Conservation (phyloP, 2,888 invertebrate species). For the Cloeon dipterum region DNA sequence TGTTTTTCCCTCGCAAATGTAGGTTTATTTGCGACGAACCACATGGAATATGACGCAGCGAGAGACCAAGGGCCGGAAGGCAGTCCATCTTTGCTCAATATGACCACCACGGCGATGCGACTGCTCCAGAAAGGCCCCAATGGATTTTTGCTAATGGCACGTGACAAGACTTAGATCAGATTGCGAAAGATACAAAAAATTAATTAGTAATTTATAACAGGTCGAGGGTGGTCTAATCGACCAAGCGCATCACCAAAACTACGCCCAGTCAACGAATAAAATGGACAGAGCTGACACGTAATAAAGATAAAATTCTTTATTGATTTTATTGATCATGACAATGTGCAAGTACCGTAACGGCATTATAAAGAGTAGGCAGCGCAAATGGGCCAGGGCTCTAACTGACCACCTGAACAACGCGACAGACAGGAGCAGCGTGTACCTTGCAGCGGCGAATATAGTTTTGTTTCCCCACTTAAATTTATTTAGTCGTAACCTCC, state of each 20-base stretch:
- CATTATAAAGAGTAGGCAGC: no score
- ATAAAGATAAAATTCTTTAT: no score
- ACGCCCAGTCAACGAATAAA: conserved; percentile 15
- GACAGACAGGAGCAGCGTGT: conserved; percentile 13
- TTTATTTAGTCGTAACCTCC: no score
- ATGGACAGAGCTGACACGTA: no score
- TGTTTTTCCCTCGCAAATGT: no score
- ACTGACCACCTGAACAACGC: conserved; percentile 21
- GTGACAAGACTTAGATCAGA: no score
- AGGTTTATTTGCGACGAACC: conserved; percentile 28
- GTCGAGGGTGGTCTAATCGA: conserved; percentile 38
- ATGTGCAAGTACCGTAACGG: no score
- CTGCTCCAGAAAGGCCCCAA: conserved; percentile 21
- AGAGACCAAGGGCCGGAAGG: conserved; percentile 17
- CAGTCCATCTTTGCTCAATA: conserved; percentile 29
- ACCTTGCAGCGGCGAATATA: no score
- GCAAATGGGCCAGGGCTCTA: conserved; percentile 36
- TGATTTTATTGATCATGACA: no score
- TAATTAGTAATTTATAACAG: no score
- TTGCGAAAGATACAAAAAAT: no score
- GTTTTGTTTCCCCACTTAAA: no score
- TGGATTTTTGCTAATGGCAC: conserved; percentile 29
- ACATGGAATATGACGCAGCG: conserved; percentile 29
- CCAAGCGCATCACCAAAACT: conserved; percentile 37
- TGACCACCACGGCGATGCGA: conserved; percentile 31